Conservation (phyloP, 2,113 vertebrate genomes). For the Sapajus apella region DNA sequence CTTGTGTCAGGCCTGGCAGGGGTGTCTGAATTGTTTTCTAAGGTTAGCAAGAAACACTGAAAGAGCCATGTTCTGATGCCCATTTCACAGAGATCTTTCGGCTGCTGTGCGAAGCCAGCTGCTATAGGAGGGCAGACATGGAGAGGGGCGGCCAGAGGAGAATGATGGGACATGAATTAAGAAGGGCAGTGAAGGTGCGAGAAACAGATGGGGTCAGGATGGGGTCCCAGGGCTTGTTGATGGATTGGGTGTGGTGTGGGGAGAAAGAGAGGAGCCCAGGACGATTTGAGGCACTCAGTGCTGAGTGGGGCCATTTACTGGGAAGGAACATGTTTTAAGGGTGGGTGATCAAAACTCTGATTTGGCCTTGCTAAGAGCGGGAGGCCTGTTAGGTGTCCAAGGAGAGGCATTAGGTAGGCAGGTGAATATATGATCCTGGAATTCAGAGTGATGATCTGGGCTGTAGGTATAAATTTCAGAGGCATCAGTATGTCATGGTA, state of each 20-base stretch:
- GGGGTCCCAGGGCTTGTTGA: background rate
- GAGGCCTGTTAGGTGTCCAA: background rate
- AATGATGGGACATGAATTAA: accelerated
- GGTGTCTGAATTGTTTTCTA: background rate
- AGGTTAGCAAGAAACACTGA: background rate
- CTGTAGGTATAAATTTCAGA: background rate
- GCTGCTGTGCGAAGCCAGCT: background rate
- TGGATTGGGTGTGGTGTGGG: background rate
- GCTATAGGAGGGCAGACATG: background rate
- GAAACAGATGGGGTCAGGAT: background rate
- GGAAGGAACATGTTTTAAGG: background rate
- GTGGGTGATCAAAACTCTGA: background rate
- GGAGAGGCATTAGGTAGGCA: background rate
- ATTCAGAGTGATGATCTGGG: background rate
- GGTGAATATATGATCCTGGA: background rate
- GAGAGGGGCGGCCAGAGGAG: background rate
- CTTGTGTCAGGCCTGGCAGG: background rate
- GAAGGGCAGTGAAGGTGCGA: background rate
- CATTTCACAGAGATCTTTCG: background rate
- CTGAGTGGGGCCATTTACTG: background rate
- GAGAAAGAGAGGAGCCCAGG: background rate
- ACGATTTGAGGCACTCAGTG: background rate
- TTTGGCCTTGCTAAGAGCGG: background rate
- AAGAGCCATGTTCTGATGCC: background rate
- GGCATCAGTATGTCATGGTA: background rate